phyloP scores from a whole-genome alignment of 1,140 invertebrate species.

The Heliconius nattereri region DNA sequence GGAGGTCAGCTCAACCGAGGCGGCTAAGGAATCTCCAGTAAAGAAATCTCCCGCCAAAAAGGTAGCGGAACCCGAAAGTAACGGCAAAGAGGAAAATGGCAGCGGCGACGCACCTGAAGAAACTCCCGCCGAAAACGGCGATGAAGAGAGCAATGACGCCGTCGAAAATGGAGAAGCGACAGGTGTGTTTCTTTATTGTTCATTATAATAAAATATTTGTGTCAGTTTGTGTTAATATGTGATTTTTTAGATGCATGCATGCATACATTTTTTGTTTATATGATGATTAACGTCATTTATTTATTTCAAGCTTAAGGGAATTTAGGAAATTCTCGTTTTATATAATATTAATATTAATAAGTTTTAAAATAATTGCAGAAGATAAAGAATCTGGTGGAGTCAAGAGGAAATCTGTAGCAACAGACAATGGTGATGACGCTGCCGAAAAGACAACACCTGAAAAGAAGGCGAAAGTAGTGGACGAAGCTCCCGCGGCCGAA shows the following conservation, averaged over 20 bases:
- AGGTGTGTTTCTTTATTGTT: slow-evolving; percentile 60
- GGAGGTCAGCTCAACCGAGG: slow-evolving; percentile 71
- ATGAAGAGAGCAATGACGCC: slow-evolving; percentile 82
- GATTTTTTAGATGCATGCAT: not conserved
- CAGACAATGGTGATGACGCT: slow-evolving; percentile 79
- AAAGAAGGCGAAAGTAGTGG: slow-evolving; percentile 87
- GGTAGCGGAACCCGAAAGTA: slow-evolving; percentile 78
- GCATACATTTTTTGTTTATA: not conserved
- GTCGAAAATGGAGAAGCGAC: slow-evolving; percentile 83
- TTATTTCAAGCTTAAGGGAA: no score
- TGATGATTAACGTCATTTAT: no score
- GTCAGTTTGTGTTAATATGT: not conserved
- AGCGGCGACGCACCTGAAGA: slow-evolving; percentile 70
- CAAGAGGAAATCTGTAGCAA: slow-evolving; percentile 87
- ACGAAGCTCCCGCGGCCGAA: slow-evolving; percentile 82
- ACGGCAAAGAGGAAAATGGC: slow-evolving; percentile 82
- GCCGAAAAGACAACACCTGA: slow-evolving; percentile 84
- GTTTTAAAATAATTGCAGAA: slow-evolving; percentile 54
- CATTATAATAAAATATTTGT: not conserved
- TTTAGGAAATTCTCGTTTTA: not conserved
- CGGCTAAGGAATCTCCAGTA: slow-evolving; percentile 72
- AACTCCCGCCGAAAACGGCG: slow-evolving; percentile 78
- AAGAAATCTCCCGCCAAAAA: slow-evolving; percentile 78
- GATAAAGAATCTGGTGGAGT: slow-evolving; percentile 78
- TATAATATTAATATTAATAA: not conserved